A percentile compares a stretch with the other conserved stretches of the same genome.
These are phyloP conservation scores for Antrozous pallidus DNA, from an alignment of 2,797 vertebrate species.

Conservation along the genomic window DNA sequence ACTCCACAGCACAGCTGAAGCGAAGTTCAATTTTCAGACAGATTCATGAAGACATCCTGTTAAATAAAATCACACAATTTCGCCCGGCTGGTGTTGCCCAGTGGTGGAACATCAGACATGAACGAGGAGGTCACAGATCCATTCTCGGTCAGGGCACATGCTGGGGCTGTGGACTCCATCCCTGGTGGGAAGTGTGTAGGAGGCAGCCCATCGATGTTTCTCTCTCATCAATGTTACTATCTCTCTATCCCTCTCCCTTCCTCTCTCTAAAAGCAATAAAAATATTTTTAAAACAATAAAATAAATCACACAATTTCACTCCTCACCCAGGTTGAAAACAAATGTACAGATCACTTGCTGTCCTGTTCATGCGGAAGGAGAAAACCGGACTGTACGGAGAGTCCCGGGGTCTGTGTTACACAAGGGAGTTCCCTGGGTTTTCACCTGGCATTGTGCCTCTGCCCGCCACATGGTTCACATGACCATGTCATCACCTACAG, in stretches of 20 bases:
- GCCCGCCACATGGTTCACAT: neutral
- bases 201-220: too few species aligned
- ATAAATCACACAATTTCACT: neutral
- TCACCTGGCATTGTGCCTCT: neutral
- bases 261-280: too few species aligned
- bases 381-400: neutral
- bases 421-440: neutral
- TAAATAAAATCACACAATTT: neutral
- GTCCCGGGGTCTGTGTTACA: neutral
- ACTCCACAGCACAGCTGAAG: neutral
- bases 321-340: neutral
- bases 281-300: too few species aligned
- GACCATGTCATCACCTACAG: neutral
- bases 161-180: too few species aligned
- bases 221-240: too few species aligned
- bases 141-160: too few species aligned
- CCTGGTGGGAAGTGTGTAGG: too few species aligned
- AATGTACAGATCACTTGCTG: neutral
- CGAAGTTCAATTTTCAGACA: constrained; percentile 10
- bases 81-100: neutral
- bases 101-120: too few species aligned
- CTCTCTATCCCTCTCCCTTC: too few species aligned
- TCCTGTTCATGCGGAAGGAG: neutral
- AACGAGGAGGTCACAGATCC: too few species aligned
- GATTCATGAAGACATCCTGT: neutral